Evolutionary conservation across 1,140 invertebrate species (phyloP).

Genomic region (Amphibalanus amphitrite): DNA sequence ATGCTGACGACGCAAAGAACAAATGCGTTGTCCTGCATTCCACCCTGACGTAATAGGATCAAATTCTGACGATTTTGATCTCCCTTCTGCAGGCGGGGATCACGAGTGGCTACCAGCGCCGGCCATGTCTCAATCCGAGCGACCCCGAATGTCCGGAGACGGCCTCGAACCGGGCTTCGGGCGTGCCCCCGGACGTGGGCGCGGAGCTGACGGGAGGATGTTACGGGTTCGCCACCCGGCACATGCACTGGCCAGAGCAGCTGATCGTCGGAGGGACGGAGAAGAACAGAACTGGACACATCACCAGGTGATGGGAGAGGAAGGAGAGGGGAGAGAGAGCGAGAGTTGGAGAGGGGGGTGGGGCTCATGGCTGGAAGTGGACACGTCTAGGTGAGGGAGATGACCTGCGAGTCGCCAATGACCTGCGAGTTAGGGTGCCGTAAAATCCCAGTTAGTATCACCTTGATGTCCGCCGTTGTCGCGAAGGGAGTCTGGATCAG

Average conservation of each 20-base stretch:
- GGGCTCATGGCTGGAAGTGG: too few species aligned
- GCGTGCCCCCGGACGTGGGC: constrained; percentile 70
- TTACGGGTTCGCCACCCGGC: constrained; percentile 88
- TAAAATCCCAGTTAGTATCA: too few species aligned
- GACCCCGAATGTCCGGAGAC: constrained; percentile 77
- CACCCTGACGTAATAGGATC: too few species aligned
- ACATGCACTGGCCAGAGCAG: constrained; percentile 97
- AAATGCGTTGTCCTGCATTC: too few species aligned
- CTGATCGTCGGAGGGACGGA: constrained; percentile 80
- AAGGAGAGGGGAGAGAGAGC: neutral
- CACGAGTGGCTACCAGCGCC: constrained; percentile 86
- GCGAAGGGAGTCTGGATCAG: too few species aligned
- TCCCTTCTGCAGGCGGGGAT: constrained; percentile 57
- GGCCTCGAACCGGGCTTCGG: constrained; percentile 75
- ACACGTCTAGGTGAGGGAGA: too few species aligned
- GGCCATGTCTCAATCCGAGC: constrained; percentile 82
- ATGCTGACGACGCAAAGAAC: too few species aligned
- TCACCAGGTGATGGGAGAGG: constrained; percentile 38
- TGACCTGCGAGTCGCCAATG: too few species aligned
- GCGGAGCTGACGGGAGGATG: constrained; percentile 84
- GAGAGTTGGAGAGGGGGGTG: too few species aligned
- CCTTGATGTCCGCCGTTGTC: too few species aligned
- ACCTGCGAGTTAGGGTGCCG: too few species aligned
- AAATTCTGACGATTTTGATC: neutral
- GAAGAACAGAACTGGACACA: constrained; percentile 75